A percentile compares a stretch with the other conserved stretches of the same genome.
These are phyloP conservation scores for Macroglossus sobrinus DNA, from an alignment of 2,113 vertebrate genomes.

Conservation along the genomic window DNA sequence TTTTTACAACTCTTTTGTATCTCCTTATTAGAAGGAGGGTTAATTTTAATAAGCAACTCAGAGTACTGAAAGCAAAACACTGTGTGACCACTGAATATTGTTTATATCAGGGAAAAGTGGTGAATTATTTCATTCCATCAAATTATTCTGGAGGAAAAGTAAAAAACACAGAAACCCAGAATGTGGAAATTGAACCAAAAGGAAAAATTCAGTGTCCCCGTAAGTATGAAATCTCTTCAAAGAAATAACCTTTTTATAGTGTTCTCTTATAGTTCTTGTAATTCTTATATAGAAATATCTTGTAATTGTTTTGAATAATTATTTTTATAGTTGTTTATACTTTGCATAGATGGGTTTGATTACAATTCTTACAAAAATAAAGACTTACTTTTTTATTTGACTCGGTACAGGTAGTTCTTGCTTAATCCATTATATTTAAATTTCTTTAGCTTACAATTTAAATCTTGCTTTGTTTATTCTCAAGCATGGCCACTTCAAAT, in stretches of 20 bases:
- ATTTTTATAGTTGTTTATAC: neutral
- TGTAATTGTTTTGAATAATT: neutral
- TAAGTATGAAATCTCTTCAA: conserved; percentile 77
- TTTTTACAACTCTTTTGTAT: conserved; percentile 11
- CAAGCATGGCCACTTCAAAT: neutral
- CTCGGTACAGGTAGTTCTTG: neutral
- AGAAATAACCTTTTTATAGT: neutral
- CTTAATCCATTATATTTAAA: neutral
- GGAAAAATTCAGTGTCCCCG: conserved; percentile 92
- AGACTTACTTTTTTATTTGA: neutral
- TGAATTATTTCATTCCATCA: conserved; percentile 96
- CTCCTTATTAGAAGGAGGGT: conserved; percentile 25
- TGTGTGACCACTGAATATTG: conserved; percentile 60
- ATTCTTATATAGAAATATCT: neutral
- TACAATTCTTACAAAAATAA: neutral
- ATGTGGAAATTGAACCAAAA: conserved; percentile 86
- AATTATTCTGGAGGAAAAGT: conserved; percentile 83
- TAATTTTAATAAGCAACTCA: conserved; percentile 25
- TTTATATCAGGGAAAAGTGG: conserved; percentile 87
- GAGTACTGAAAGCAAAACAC: conserved; percentile 37
- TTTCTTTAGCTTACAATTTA: neutral
- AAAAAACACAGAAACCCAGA: conserved; percentile 77
- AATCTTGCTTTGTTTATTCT: neutral
- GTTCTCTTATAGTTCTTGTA: neutral
- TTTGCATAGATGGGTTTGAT: neutral